Percentiles rank a stretch among this genome's conserved stretches.
phyloP scores from a whole-genome alignment of 2,113 vertebrate genomes.

The Oreocharis arfaki region DNA sequence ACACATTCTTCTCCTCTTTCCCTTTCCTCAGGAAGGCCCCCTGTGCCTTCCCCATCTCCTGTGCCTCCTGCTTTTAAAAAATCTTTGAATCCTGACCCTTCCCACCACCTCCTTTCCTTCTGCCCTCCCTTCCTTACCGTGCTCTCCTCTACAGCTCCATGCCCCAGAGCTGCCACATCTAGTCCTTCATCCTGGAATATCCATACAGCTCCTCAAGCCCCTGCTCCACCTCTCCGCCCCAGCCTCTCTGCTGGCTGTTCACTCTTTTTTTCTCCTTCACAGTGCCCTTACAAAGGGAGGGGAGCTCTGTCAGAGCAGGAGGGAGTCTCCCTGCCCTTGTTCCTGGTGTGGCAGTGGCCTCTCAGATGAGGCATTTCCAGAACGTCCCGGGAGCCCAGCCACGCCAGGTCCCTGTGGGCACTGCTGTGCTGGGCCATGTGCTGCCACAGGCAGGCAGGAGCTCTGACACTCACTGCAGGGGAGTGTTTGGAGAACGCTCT shows the following conservation, averaged over 20 bases:
- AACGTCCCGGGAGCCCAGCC: neutral
- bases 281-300: neutral
- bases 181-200: neutral
- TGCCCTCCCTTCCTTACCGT: neutral
- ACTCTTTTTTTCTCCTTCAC: neutral
- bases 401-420: fast-evolving
- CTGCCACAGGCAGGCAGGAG: neutral
- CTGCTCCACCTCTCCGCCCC: neutral
- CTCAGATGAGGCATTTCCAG: neutral
- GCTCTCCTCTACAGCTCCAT: neutral
- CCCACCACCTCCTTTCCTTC: neutral
- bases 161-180: neutral
- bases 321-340: neutral
- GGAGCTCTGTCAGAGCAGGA: neutral
- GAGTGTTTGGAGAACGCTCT: neutral
- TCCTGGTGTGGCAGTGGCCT: neutral
- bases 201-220: neutral
- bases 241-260: neutral
- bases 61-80: neutral
- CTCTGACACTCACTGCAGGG: neutral
- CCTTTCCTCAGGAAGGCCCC: neutral
- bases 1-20: neutral
- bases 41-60: neutral
- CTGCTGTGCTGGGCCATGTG: neutral
- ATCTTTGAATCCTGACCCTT: neutral